A percentile compares a stretch with the other conserved stretches of the same genome.
These are phyloP conservation scores for Galerucella pusilla DNA, from an alignment of 2,888 invertebrate genomes.

Conservation along the genomic window DNA sequence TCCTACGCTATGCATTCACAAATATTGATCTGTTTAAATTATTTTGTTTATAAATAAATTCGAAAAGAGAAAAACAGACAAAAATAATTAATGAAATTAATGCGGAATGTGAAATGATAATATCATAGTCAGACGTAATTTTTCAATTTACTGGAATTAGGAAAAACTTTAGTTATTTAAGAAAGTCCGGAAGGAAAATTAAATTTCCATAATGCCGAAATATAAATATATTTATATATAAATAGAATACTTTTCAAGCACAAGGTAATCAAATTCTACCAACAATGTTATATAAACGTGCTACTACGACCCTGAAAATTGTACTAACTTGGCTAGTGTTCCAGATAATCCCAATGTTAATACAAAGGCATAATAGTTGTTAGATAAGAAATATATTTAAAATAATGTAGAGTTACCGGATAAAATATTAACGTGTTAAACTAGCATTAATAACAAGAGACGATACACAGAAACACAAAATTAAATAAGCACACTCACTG, in stretches of 20 bases:
- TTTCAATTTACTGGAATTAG: no score
- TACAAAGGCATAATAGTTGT: not conserved
- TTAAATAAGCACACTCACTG: constrained; percentile 3
- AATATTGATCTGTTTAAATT: no score
- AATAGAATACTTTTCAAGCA: not conserved
- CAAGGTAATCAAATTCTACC: not conserved
- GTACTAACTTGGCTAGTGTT: constrained; percentile 23
- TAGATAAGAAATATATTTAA: constrained; percentile 16
- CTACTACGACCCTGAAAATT: constrained; percentile 13
- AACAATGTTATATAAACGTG: constrained; percentile 20
- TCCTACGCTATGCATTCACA: no score
- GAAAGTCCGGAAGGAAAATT: no score
- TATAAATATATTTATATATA: no score
- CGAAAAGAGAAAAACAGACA: no score
- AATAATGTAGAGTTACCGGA: not conserved
- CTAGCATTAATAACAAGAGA: not conserved
- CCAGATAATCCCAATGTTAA: constrained; percentile 2
- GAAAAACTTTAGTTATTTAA: no score
- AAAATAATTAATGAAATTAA: no score
- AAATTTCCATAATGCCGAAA: no score
- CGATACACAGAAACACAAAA: not conserved
- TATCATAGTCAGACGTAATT: no score
- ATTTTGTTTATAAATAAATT: no score
- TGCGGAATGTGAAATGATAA: no score
- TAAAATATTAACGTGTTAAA: not conserved